These are phyloP conservation scores for Agrypnus murinus DNA, from an alignment of 2,888 invertebrate genomes.

Conservation along the genomic window DNA sequence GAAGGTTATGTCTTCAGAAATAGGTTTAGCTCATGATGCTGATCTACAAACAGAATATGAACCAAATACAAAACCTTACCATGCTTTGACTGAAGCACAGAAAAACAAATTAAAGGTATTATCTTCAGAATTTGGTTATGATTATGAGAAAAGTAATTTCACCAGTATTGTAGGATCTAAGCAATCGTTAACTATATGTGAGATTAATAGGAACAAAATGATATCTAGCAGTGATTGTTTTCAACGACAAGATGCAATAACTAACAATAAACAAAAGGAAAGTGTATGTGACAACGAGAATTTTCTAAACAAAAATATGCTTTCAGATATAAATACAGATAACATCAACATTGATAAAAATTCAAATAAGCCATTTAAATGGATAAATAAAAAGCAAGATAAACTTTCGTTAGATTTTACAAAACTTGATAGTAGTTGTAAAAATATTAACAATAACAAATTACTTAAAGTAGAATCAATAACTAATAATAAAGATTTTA, in stretches of 20 bases:
- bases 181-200: conserved; percentile 51
- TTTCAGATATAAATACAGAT: neutral
- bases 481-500: conserved; percentile 33
- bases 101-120: conserved; percentile 77
- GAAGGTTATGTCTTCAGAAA: conserved; percentile 74
- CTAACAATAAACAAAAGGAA: neutral
- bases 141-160: conserved; percentile 48
- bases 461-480: conserved; percentile 5
- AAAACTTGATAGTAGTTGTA: conserved; percentile 47
- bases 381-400: conserved; percentile 57
- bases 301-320: conserved; percentile 60
- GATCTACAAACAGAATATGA: conserved; percentile 68
- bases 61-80: conserved; percentile 58
- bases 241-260: neutral
- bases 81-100: conserved; percentile 76
- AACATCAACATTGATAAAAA: conserved; percentile 20
- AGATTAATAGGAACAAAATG: conserved; percentile 63
- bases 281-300: conserved; percentile 59
- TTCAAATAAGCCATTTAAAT: conserved; percentile 5
- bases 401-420: conserved; percentile 59
- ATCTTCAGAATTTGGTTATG: conserved; percentile 76
- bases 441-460: conserved; percentile 10
- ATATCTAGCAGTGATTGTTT: conserved; percentile 64
- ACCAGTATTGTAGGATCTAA: neutral
- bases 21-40: conserved; percentile 63